Conservation (phyloP, 2,797 vertebrate genomes). For the Micromesistius poutassou region DNA sequence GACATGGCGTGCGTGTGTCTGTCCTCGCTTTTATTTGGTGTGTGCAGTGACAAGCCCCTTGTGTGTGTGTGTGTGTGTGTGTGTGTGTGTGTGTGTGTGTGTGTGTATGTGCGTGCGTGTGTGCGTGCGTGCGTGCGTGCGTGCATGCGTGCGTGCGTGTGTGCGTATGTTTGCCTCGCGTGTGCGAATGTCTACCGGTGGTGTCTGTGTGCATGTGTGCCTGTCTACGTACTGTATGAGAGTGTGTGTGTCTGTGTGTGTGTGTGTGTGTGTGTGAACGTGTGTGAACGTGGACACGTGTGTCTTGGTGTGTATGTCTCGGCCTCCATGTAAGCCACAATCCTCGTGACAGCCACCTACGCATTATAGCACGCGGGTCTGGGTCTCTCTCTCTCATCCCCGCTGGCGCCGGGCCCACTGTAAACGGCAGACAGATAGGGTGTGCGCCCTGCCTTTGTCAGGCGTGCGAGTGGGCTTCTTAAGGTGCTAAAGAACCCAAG, state of each 20-base stretch:
- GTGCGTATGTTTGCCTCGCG: background rate
- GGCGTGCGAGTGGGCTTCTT: background rate
- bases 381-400: slow-evolving; percentile 11
- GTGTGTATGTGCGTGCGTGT: background rate
- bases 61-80: background rate
- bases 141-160: slow-evolving; percentile 1
- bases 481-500: slow-evolving; percentile 31
- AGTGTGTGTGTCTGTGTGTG: background rate
- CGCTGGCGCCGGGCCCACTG: slow-evolving; percentile 26
- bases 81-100: background rate
- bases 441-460: slow-evolving; percentile 32
- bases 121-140: background rate
- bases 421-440: slow-evolving; percentile 16
- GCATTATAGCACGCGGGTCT: background rate
- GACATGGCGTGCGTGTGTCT: slow-evolving; percentile 20
- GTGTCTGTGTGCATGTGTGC: background rate
- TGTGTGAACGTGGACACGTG: background rate
- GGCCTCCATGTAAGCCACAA: background rate
- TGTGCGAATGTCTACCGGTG: background rate
- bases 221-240: background rate
- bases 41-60: background rate
- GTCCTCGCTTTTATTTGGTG: background rate
- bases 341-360: slow-evolving; percentile 12
- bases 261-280: background rate
- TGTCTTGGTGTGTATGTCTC: slow-evolving; percentile 3